Evolutionary conservation across 1,140 invertebrate species (phyloP).

Genomic region (Trachymyrmex cornetzi): DNA sequence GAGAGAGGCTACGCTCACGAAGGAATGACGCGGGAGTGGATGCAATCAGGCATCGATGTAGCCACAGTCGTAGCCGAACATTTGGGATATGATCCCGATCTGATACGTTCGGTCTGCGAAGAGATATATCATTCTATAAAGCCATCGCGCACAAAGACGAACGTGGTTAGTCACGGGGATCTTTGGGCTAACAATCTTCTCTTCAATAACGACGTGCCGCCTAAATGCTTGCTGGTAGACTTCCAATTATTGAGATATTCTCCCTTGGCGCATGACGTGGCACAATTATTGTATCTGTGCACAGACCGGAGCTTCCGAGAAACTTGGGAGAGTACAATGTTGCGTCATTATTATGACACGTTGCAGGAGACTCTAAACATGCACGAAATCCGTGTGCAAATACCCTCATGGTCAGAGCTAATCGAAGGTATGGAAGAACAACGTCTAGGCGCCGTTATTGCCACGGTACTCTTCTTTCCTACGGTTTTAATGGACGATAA

Average conservation of each 20-base stretch:
- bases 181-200: conserved; percentile 89
- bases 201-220: conserved; percentile 81
- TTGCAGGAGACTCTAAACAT: conserved; percentile 70
- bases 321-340: conserved; percentile 74
- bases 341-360: conserved; percentile 82
- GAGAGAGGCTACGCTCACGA: conserved; percentile 85
- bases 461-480: conserved; percentile 79
- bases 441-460: conserved; percentile 78
- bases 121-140: conserved; percentile 84
- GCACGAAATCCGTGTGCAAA: conserved; percentile 13
- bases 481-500: conserved; percentile 80
- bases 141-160: conserved; percentile 86
- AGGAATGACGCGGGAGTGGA: conserved; percentile 75
- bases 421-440: conserved; percentile 80
- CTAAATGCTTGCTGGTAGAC: conserved; percentile 88
- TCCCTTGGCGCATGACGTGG: conserved; percentile 86
- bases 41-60: conserved; percentile 72
- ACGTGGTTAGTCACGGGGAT: conserved; percentile 88
- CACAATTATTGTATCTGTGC: conserved; percentile 82
- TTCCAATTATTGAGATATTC: conserved; percentile 88
- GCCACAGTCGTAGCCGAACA: conserved; percentile 74
- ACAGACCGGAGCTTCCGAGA: conserved; percentile 78
- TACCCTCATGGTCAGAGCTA: conserved; percentile 80
- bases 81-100: conserved; percentile 77
- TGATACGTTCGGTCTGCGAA: conserved; percentile 79